phyloP scores from a whole-genome alignment of 2,797 vertebrate species.

The Kryptopterus vitreolus region DNA sequence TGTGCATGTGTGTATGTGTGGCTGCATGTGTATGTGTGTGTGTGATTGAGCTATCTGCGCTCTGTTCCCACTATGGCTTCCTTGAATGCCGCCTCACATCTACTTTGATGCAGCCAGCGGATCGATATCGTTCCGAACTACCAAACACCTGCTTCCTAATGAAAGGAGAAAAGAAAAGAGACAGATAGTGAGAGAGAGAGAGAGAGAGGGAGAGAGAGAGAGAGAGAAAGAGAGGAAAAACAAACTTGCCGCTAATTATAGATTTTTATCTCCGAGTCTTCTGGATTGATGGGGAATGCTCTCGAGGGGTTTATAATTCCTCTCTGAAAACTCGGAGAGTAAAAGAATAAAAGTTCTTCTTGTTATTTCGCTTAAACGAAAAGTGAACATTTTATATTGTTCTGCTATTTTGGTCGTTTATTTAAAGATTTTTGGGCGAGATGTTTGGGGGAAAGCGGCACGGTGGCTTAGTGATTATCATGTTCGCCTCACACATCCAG shows the following conservation, averaged over 20 bases:
- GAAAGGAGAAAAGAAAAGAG: conserved; percentile 23
- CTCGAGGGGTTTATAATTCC: background rate
- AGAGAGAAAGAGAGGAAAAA: conserved; percentile 15
- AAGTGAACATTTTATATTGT: background rate
- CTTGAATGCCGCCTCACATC: conserved; percentile 33
- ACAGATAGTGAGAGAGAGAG: background rate
- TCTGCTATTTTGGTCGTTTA: background rate
- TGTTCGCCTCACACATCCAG: too few species aligned
- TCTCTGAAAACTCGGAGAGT: background rate
- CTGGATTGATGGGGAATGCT: background rate
- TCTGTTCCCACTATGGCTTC: conserved; percentile 26
- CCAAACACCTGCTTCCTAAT: conserved; percentile 53
- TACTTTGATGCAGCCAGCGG: conserved; percentile 34
- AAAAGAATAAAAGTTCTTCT: background rate
- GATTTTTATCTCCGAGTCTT: conserved; percentile 33
- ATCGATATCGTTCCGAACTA: conserved; percentile 47
- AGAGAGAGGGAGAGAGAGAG: conserved; percentile 12
- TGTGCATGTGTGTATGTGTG: conserved; percentile 48
- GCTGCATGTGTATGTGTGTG: conserved; percentile 32
- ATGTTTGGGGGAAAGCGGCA: too few species aligned
- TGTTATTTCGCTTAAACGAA: background rate
- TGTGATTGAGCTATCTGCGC: conserved; percentile 43
- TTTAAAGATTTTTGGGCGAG: background rate
- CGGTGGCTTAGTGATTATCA: too few species aligned
- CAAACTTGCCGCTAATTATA: conserved; percentile 41